Evolutionary conservation across 2,797 vertebrate species (phyloP).

Genomic region (Gambusia yucatana): DNA sequence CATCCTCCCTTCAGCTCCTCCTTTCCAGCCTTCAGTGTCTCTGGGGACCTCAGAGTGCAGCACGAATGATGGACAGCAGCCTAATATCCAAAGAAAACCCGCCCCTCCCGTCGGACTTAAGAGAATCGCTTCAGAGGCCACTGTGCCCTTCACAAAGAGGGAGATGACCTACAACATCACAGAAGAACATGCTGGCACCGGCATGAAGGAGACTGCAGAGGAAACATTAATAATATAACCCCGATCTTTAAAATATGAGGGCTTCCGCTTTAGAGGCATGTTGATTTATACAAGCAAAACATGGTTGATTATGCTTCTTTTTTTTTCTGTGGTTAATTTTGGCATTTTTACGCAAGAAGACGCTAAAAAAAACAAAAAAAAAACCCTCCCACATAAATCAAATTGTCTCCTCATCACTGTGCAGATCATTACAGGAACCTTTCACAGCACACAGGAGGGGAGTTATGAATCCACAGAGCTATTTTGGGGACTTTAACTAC

Average conservation of each 20-base stretch:
- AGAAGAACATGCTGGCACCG: constrained; percentile 2
- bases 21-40: constrained; percentile 46
- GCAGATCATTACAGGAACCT: constrained; percentile 21
- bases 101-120: constrained; percentile 67
- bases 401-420: background rate
- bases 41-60: constrained; percentile 66
- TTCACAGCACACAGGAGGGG: constrained; percentile 25
- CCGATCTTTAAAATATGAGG: constrained; percentile 37
- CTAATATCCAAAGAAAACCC: constrained; percentile 70
- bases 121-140: constrained; percentile 57
- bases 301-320: too few species aligned
- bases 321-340: background rate
- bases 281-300: background rate
- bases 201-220: constrained; percentile 1
- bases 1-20: constrained; percentile 28
- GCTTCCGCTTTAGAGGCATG: constrained; percentile 1
- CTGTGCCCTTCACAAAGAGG: constrained; percentile 58
- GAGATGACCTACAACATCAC: constrained; percentile 30
- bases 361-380: constrained; percentile 5
- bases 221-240: constrained; percentile 43
- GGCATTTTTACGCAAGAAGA: constrained; percentile 4
- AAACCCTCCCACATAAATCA: background rate
- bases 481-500: constrained; percentile 38
- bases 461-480: constrained; percentile 31
- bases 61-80: constrained; percentile 72